These are phyloP conservation scores for Epirrita christyi DNA, from an alignment of 2,888 invertebrate species.

Conservation along the genomic window DNA sequence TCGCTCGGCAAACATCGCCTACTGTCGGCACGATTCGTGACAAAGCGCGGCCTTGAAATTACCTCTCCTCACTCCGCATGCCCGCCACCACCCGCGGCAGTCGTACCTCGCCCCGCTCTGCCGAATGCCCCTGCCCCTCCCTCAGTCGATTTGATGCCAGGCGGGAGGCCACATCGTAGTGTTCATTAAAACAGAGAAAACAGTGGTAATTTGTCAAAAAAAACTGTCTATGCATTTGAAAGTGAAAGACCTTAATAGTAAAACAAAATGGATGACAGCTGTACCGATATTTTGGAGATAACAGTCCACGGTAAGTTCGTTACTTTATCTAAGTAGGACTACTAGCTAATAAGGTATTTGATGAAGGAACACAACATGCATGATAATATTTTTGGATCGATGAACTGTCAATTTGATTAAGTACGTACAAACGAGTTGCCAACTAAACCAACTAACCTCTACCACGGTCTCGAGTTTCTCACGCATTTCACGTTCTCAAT, in stretches of 20 bases:
- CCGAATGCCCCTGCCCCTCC: background rate
- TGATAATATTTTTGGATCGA: too few species aligned
- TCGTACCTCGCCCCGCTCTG: background rate
- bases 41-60: conserved; percentile 6
- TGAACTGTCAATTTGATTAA: too few species aligned
- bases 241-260: background rate
- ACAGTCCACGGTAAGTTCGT: conserved; percentile 1
- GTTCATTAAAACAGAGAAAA: background rate
- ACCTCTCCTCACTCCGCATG: conserved; percentile 12
- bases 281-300: background rate
- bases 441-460: background rate
- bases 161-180: background rate
- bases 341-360: too few species aligned
- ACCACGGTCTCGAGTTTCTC: background rate
- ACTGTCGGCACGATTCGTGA: background rate
- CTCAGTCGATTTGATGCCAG: conserved; percentile 5
- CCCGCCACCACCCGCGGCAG: background rate
- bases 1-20: conserved; percentile 12
- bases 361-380: too few species aligned
- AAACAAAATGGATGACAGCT: background rate
- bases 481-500: too few species aligned
- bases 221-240: background rate
- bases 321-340: too few species aligned
- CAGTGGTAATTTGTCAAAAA: background rate
- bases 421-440: background rate